Percentiles rank a stretch among this genome's conserved stretches.
Evolutionary conservation across 2,888 invertebrate species (phyloP).

Genomic region (Orthonychiurus folsomi): DNA sequence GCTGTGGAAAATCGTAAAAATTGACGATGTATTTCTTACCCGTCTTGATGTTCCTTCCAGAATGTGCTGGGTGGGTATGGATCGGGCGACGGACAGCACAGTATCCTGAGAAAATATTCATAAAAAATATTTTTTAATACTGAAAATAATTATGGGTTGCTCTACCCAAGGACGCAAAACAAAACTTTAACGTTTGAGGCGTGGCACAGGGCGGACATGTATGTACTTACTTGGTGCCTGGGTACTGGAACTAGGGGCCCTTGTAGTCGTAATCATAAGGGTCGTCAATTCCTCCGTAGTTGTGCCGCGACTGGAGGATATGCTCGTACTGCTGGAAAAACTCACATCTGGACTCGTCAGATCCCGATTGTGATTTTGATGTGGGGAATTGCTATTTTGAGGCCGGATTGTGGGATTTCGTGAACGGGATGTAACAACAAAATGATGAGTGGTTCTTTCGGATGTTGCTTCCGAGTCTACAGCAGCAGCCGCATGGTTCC

Average conservation of each 20-base stretch:
- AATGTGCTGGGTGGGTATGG: conserved; percentile 72
- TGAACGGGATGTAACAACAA: neutral
- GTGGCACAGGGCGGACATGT: neutral
- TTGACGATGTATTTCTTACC: conserved; percentile 55
- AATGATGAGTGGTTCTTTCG: conserved; percentile 7
- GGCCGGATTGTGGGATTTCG: neutral
- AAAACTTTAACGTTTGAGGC: too few species aligned
- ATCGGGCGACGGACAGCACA: conserved; percentile 76
- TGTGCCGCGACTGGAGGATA: conserved; percentile 15
- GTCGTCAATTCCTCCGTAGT: conserved; percentile 37
- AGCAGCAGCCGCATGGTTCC: conserved; percentile 12
- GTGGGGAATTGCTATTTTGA: neutral
- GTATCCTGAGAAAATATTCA: conserved; percentile 52
- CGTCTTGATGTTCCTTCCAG: conserved; percentile 75
- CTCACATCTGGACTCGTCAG: neutral
- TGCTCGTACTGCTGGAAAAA: conserved; percentile 5
- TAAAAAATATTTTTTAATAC: too few species aligned
- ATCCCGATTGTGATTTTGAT: neutral
- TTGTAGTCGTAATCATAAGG: conserved; percentile 46
- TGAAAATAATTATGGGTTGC: too few species aligned
- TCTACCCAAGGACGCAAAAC: too few species aligned
- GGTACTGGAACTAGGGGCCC: conserved; percentile 43
- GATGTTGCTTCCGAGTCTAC: conserved; percentile 10
- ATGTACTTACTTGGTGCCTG: conserved; percentile 35
- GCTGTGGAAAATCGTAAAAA: too few species aligned